Evolutionary conservation across 2,797 vertebrate genomes (phyloP).

Genomic region (Pyrocephalus nanus): DNA sequence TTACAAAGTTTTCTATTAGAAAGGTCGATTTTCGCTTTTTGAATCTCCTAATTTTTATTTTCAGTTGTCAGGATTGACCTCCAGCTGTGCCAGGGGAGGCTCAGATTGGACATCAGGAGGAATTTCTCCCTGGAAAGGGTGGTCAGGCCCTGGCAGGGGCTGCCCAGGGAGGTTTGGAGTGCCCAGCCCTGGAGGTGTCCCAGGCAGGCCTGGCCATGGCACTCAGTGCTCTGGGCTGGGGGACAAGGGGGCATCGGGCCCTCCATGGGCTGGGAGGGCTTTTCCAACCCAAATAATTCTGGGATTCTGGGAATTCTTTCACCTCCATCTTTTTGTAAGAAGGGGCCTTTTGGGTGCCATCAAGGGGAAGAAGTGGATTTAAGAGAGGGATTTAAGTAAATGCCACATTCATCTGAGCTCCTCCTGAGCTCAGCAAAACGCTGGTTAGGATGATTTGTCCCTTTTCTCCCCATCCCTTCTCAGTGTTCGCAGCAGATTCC

Average conservation of each 20-base stretch:
- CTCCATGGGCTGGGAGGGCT: neutral
- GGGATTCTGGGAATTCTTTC: neutral
- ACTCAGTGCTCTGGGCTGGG: neutral
- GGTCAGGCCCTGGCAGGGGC: neutral
- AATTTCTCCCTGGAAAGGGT: neutral
- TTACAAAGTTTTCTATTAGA: neutral
- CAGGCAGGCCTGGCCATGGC: neutral
- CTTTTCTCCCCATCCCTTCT: neutral
- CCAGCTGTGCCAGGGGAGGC: rapidly evolving
- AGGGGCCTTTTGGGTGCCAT: neutral
- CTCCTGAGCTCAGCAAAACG: neutral
- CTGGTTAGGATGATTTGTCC: neutral
- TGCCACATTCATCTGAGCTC: neutral
- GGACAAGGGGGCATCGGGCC: neutral
- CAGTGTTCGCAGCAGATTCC: neutral
- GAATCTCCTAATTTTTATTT: neutral
- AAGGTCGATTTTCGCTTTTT: neutral
- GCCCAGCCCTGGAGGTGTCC: neutral
- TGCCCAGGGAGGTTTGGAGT: neutral
- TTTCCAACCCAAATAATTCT: rapidly evolving
- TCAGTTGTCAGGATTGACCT: neutral
- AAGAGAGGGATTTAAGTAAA: neutral
- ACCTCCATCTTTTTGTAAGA: neutral
- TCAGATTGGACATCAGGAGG: neutral
- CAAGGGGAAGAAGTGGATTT: neutral